Evolutionary conservation across 2,113 vertebrate species (phyloP).

Genomic region (Sturnira hondurensis): DNA sequence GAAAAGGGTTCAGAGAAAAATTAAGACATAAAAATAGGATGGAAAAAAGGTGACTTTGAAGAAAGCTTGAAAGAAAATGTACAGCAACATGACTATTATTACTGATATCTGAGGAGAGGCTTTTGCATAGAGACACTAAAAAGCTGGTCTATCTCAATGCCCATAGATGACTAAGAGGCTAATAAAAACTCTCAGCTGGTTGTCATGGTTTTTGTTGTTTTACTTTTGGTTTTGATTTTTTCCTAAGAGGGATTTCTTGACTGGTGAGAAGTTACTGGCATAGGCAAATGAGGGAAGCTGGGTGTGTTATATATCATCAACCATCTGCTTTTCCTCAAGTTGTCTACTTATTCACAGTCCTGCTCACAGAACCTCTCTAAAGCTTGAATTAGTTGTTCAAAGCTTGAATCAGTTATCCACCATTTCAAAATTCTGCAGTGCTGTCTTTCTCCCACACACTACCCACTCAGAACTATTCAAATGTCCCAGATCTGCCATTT

Average conservation of each 20-base stretch:
- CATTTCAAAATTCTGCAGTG: constrained; percentile 40
- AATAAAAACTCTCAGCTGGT: neutral
- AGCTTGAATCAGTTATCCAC: neutral
- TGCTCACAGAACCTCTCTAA: neutral
- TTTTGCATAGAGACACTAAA: constrained; percentile 21
- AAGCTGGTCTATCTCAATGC: neutral
- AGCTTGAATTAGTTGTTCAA: neutral
- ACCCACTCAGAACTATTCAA: neutral
- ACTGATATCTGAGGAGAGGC: neutral
- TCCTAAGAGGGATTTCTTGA: neutral
- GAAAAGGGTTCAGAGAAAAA: constrained; percentile 18
- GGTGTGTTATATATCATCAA: neutral
- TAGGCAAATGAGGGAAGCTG: neutral
- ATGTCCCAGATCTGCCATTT: neutral
- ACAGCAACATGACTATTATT: constrained; percentile 5
- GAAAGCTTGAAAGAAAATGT: constrained; percentile 15
- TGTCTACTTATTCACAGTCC: neutral
- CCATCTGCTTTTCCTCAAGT: neutral
- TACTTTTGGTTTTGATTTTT: neutral
- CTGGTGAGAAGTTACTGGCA: constrained; percentile 1
- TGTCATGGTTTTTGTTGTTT: neutral
- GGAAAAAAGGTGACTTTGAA: constrained; percentile 2
- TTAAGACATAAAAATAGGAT: neutral
- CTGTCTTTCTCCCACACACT: neutral
- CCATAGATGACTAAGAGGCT: neutral